phyloP scores from a whole-genome alignment of 1,140 invertebrate species.

The Drosophila bocki region DNA sequence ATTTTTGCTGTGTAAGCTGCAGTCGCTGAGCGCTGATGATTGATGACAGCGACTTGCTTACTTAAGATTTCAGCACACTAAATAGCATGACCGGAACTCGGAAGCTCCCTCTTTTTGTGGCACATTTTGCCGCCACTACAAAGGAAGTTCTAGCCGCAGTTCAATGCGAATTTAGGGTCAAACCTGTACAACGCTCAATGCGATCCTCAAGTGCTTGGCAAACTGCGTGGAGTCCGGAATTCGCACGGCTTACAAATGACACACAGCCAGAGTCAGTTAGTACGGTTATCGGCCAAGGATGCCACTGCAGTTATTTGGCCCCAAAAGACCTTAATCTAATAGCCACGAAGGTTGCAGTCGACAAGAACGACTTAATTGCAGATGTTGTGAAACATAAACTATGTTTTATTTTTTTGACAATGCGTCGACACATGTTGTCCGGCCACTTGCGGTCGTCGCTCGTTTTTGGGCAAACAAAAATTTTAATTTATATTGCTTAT shows the following conservation, averaged over 20 bases:
- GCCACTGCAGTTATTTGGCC: slow-evolving; percentile 52
- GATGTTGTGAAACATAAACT: slow-evolving; percentile 40
- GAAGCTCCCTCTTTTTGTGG: slow-evolving; percentile 49
- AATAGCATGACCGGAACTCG: slow-evolving; percentile 57
- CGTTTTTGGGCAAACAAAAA: slow-evolving; percentile 54
- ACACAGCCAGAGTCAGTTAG: slow-evolving; percentile 28
- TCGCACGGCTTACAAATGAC: slow-evolving; percentile 17
- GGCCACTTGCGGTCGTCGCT: slow-evolving; percentile 46
- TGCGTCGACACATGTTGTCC: slow-evolving; percentile 40
- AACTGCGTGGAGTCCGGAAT: slow-evolving; percentile 34
- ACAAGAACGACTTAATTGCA: slow-evolving; percentile 71
- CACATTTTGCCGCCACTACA: slow-evolving; percentile 36
- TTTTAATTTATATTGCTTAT: slow-evolving; percentile 74
- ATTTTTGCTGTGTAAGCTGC: background rate
- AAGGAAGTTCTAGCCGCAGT: slow-evolving; percentile 39
- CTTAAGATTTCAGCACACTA: slow-evolving; percentile 49
- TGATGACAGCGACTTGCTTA: slow-evolving; percentile 48
- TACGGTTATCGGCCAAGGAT: slow-evolving; percentile 57
- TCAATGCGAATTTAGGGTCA: slow-evolving; percentile 37
- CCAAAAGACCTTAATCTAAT: slow-evolving; percentile 75
- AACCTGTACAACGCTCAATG: slow-evolving; percentile 19
- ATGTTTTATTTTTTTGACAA: slow-evolving; percentile 41
- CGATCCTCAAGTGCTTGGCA: slow-evolving; percentile 36
- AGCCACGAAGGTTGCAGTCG: slow-evolving; percentile 66
- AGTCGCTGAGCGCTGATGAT: slow-evolving; percentile 4